Conservation (phyloP, 2,888 invertebrate species). For the Saturnia japonica region DNA sequence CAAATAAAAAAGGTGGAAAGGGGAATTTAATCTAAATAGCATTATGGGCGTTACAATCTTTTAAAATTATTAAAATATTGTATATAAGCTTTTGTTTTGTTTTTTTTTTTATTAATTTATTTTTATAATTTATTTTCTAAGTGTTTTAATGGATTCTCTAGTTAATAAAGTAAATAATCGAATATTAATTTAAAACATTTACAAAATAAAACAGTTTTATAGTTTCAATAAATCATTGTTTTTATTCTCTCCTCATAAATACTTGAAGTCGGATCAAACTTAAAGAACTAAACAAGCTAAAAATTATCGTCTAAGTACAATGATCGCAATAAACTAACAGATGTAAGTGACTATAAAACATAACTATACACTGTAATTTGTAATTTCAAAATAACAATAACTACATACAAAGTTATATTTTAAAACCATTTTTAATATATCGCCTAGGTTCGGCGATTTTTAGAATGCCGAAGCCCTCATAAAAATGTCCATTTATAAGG, state of each 20-base stretch:
- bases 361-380: slow-evolving; percentile 48
- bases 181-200: not conserved
- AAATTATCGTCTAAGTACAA: slow-evolving; percentile 63
- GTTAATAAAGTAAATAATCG: not conserved
- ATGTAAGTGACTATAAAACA: slow-evolving; percentile 61
- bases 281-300: slow-evolving; percentile 22
- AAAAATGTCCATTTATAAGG: not conserved
- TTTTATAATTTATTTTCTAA: too few species aligned
- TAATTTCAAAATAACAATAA: slow-evolving; percentile 43
- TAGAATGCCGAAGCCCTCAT: not conserved
- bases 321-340: slow-evolving; percentile 53
- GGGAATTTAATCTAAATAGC: too few species aligned
- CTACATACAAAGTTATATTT: too few species aligned
- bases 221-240: slow-evolving; percentile 65
- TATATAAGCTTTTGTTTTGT: too few species aligned
- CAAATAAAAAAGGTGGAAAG: too few species aligned
- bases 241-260: slow-evolving; percentile 78
- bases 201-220: slow-evolving; percentile 51
- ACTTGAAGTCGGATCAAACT: slow-evolving; percentile 61
- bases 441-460: not conserved
- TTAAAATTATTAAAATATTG: too few species aligned
- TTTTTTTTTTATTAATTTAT: too few species aligned
- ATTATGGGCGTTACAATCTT: too few species aligned
- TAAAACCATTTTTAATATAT: not conserved
- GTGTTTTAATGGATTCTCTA: not conserved